Evolutionary conservation across 2,113 vertebrate genomes (phyloP), one percentile per base, ranked within the genome.

Genomic region (Thunnus maccoyii): DNA sequence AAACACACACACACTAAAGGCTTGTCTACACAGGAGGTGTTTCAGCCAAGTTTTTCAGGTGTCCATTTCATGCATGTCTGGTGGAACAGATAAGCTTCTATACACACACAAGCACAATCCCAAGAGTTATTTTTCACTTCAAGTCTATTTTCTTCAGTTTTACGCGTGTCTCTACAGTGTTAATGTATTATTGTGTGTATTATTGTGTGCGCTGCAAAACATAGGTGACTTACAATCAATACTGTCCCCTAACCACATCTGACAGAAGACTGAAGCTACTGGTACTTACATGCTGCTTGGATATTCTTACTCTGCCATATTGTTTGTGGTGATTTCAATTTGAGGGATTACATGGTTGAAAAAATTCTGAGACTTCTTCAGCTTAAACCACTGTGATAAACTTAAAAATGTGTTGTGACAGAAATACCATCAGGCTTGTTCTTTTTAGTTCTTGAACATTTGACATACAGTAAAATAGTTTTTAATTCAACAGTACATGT

Each of bases 391-490:
- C 63, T 65, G 22, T 65, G 63, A 65, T 65, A 20, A 47, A 65
- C 62, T 65, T 11, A 47, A 30, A 30, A 30, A 30, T 30, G 27
- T 30, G 27, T 30, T 30, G 27, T 30, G 27, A 30, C 62, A 27
- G 48, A 65, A 65, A 65, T 65, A 65, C 63, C 44, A 44, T 25
- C 46, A 50, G 48, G 44, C 63, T 17, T 65, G 46, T 50, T 64
- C 41, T 32, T 63, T 63, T 60, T 63, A 44, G 13, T 50, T 48
- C 48, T 50, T 65, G 63, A 65, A 47, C 63, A 48, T 48, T 27
- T 50, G 20, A 65, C 25, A 65, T 3, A 15, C 63, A 30, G 27
- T 27, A 22, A 22, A 22, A 65, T 41, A 65, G 63, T 22, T 46
- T 48, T 65, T 30, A 4, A 30, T 30, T 30, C 46, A 65, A 20